Percentiles rank a stretch among this genome's conserved stretches.
Evolutionary conservation across 2,888 invertebrate species (phyloP).

Genomic region (Limnephilus lunatus): DNA sequence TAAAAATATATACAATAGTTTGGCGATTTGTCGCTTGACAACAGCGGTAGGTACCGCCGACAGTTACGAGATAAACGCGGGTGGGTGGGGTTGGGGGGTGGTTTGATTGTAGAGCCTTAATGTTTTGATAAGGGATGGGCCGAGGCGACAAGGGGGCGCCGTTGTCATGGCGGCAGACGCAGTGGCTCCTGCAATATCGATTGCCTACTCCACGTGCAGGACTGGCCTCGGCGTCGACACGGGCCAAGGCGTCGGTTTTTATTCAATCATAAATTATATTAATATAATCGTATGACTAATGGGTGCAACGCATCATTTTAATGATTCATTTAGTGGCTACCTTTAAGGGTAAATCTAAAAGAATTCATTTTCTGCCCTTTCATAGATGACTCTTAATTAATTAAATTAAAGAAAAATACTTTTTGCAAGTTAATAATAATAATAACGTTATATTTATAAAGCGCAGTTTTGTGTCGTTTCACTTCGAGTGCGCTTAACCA

Average conservation of each 20-base stretch:
- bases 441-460: too few relatives aligned
- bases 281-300: too few relatives aligned
- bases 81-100: background rate
- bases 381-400: too few relatives aligned
- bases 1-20: background rate
- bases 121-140: slow-evolving; percentile 26
- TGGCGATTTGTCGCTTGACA: background rate
- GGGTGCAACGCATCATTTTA: too few relatives aligned
- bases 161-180: slow-evolving; percentile 65
- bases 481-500: too few relatives aligned
- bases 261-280: background rate
- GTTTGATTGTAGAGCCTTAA: slow-evolving; percentile 12
- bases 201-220: slow-evolving; percentile 44
- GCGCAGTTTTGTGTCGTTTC: too few relatives aligned
- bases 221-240: background rate
- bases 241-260: background rate
- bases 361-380: too few relatives aligned
- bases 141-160: slow-evolving; percentile 51
- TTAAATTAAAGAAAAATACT: too few relatives aligned
- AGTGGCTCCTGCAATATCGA: slow-evolving; percentile 65
- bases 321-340: too few relatives aligned
- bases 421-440: too few relatives aligned
- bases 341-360: too few relatives aligned
- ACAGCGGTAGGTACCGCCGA: background rate
- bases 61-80: background rate